These are phyloP conservation scores for Aepyceros melampus DNA, from an alignment of 2,113 vertebrate genomes.

Conservation along the genomic window DNA sequence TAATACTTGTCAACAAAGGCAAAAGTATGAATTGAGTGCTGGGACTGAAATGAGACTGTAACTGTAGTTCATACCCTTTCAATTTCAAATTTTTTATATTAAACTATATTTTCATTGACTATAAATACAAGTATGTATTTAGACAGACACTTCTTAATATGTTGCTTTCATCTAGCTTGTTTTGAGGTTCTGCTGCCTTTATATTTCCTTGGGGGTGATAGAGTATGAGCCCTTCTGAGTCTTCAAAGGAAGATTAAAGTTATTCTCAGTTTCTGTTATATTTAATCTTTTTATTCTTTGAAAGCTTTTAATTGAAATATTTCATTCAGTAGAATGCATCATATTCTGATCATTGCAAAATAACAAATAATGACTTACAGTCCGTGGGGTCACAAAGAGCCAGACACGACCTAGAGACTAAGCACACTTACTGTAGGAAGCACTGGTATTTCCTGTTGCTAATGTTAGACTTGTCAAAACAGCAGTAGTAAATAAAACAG, in stretches of 20 bases:
- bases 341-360: not conserved
- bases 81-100: not conserved
- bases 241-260: not conserved
- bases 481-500: not conserved
- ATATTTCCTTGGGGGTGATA: not conserved
- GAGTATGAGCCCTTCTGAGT: not conserved
- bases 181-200: not conserved
- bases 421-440: not conserved
- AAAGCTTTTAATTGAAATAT: not conserved
- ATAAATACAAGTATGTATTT: not conserved
- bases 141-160: not conserved
- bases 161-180: not conserved
- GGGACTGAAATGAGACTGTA: not conserved
- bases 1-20: not conserved
- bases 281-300: constrained; percentile 1
- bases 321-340: not conserved
- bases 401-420: not conserved
- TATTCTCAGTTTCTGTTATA: not conserved
- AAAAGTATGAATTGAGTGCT: not conserved
- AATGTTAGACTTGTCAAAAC: not conserved
- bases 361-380: not conserved
- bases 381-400: not conserved
- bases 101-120: not conserved
- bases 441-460: not conserved
- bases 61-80: not conserved